Evolutionary conservation across 2,888 invertebrate species (phyloP), one percentile per base, ranked within the genome.

Genomic region (Lepetodrilus schrolli): DNA sequence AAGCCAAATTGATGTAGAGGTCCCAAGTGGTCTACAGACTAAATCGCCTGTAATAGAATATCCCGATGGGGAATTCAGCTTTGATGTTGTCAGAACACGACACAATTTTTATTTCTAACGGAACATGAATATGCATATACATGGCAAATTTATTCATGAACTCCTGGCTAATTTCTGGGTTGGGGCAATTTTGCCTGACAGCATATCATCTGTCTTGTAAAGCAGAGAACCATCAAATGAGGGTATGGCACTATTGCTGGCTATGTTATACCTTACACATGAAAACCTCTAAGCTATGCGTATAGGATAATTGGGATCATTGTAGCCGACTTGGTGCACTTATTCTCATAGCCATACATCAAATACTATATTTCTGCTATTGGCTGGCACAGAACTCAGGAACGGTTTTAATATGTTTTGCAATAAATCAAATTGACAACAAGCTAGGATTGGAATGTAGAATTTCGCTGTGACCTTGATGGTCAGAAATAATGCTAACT

Each of bases 81-180:
- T 58, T 58, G 58, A 58, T 58, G 58, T 58, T 34, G 20, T 26
- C 58, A 10, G 58, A 58, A 30, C 58, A 58, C 58, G 58, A 58
- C 58, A 58, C 58, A 58, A 58, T 58, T 58, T 58, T 58, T 58
- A 58, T 58, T 58, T 58, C 58, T 58, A n/a, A 10, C 30, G 5
- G 58, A 30, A 30, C 58, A 58, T 58, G 58, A 58, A 58, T 58
- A 58, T 58, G 58, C 58, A 58, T 58, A 58, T 58, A 58, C 58
- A 58, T 58, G 58, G 34, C 58, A 58, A 58, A 58, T 58, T 58
- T 58, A 58, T 58, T 58, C 58, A 58, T 58, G 58, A 58, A 58
- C 26, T 30, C 30, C 17, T 17, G 58, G 58, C 34, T 58, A 58
- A 58, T 58, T 58, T 58, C 58, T 58, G 30, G 58, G 58, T 58